A percentile compares a stretch with the other conserved stretches of the same genome.
Evolutionary conservation across 1,140 invertebrate genomes (phyloP).

Genomic region (Camponotus pennsylvanicus): DNA sequence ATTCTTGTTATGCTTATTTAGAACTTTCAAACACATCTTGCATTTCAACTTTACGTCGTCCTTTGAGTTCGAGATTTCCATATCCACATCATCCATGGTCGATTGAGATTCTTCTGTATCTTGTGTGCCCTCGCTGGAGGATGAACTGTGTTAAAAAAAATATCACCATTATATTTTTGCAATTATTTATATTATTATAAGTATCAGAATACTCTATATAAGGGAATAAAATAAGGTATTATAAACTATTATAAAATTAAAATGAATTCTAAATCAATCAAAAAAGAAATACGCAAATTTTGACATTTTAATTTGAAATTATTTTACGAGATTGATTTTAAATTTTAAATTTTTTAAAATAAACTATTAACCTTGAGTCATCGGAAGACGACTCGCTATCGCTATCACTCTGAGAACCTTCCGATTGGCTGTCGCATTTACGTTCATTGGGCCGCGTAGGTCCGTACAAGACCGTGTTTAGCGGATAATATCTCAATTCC

Average conservation of each 20-base stretch:
- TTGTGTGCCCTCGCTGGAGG: constrained; percentile 85
- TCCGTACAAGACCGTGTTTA: constrained; percentile 95
- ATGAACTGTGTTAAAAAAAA: constrained; percentile 77
- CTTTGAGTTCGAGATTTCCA: constrained; percentile 80
- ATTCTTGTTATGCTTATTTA: constrained; percentile 83
- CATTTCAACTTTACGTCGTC: constrained; percentile 82
- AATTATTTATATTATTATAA: background rate
- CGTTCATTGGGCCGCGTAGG: constrained; percentile 88
- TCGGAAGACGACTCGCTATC: constrained; percentile 88
- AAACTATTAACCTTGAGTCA: constrained; percentile 86
- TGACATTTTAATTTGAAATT: background rate
- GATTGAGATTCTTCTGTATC: constrained; percentile 86
- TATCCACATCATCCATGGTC: constrained; percentile 85
- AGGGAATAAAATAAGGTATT: too few relatives aligned
- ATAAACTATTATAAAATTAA: background rate
- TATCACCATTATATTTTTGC: constrained; percentile 10
- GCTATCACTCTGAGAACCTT: constrained; percentile 87
- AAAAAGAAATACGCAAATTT: constrained; percentile 27
- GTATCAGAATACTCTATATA: too few relatives aligned
- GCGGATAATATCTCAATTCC: constrained; percentile 93
- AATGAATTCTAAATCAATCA: background rate
- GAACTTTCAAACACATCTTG: constrained; percentile 84
- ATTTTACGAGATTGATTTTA: constrained; percentile 37
- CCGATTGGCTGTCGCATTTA: constrained; percentile 87
- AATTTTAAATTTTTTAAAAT: background rate